Base-by-base conservation (phyloP, 2,888 invertebrate genomes). In the Corythucha ciliata region DNA sequence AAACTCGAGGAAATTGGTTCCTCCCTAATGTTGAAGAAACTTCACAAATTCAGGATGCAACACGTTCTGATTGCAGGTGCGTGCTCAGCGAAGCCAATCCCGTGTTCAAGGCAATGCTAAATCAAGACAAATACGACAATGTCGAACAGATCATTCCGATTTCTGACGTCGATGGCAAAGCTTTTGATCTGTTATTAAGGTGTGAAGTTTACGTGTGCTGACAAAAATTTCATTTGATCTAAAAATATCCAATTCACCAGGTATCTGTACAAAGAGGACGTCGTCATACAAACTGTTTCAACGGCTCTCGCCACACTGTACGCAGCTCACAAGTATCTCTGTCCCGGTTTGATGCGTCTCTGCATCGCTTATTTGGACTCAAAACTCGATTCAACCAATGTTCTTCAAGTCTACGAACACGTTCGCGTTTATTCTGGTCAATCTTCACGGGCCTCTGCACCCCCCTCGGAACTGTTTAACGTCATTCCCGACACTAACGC, bases 241-340 rank as follows among this genome's bases (percentile, higher is more conserved):
- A 40, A 40, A 18, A 39, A 46, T 8, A 14, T 29, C 29, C n/a
- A n/a, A 47, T 44, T 26, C 59, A 54, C 32, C 65, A 76, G 82
- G 57, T 80, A 76, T 65, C 71, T 81, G 58, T 80, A 81, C 64
- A 76, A 75, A 44, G 77, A 79, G 57, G 73, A 76, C 3, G 74
- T 77, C 10, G 70, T 73, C 44, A 72, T 83, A 40, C 75, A 76
- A 58, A 76, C 79, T 0, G 76, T 79, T 8, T 70, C 70, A 12
- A 79, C 80, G 1, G 82, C 83, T 5, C 71, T 86, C 21, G 74
- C 77, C 32, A 76, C 85, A 0, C 74, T 87, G 22, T 79, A 81
- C 57, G 81, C 81, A 2, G 83, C 84, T 20, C 79, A 83, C 64
- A 80, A 81, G 63, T 81, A 84, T 64, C 71, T 83, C 39, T 81